phyloP scores from a whole-genome alignment of 2,888 invertebrate species.

The Hypomecis atomaria region DNA sequence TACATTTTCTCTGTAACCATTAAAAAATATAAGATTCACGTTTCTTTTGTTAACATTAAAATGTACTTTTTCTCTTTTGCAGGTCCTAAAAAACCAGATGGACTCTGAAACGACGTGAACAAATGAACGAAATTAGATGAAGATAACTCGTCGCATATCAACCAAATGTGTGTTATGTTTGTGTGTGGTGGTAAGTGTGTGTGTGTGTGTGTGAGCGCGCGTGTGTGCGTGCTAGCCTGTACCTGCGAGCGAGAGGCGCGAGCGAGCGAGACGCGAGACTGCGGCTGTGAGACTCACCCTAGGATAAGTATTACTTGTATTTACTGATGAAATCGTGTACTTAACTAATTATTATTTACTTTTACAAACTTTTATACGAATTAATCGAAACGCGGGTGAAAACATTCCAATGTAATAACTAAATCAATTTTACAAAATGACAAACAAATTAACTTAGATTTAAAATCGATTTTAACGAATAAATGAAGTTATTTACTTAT shows the following conservation, averaged over 20 bases:
- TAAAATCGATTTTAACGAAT: constrained; percentile 36
- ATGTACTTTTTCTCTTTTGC: constrained; percentile 18
- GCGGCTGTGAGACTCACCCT: neutral
- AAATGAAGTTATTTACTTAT: constrained; percentile 38
- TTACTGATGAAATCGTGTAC: constrained; percentile 37
- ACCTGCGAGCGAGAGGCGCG: constrained; percentile 28
- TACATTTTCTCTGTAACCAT: too few relatives aligned
- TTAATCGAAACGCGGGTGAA: constrained; percentile 18
- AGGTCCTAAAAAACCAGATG: constrained; percentile 10
- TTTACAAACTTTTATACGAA: constrained; percentile 33
- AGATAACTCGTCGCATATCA: constrained; percentile 50
- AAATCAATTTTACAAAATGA: constrained; percentile 45
- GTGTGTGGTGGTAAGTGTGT: constrained; percentile 32
- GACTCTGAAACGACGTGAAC: constrained; percentile 40
- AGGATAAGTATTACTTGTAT: neutral
- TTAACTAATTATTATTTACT: constrained; percentile 33
- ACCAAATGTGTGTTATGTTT: constrained; percentile 48
- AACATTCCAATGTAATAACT: constrained; percentile 44
- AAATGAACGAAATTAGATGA: constrained; percentile 43
- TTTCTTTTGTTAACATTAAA: neutral
- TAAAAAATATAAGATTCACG: neutral
- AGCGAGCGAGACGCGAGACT: constrained; percentile 32
- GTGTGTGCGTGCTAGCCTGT: constrained; percentile 40
- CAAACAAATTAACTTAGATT: constrained; percentile 38
- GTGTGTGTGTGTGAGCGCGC: constrained; percentile 33